Base-by-base conservation (phyloP, 2,888 invertebrate genomes). In the Drosophila kambysellisi region DNA sequence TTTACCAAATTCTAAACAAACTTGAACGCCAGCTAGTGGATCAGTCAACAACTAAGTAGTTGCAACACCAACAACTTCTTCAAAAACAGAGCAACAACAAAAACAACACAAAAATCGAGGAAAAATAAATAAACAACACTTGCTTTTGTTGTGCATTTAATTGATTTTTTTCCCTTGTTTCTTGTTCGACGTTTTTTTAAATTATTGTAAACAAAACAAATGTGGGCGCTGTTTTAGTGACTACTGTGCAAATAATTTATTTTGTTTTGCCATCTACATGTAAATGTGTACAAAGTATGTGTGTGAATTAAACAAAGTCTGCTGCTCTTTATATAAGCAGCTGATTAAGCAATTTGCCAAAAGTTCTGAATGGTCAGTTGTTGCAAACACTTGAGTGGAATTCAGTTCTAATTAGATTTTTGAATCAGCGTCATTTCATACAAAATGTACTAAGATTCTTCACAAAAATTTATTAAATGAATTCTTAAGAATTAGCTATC, bases 191-290 rank as follows among this genome's bases (percentile, higher is more conserved):
- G 81, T 65, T 71, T 75, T 25, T 85, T 88, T 74, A 88, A 85
- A 83, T 78, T 81, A 86, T 85, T 88, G 78, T 88, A 85, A 85
- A 88, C 88, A 85, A 69, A 88, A 71, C 64, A 78, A 74, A 62
- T 83, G 70, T 70, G 68, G 59, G 75, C 30, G 70, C 75, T 83
- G 80, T 64, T 88, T 88, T 84, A 85, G 79, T 75, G 81, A 88
- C 83, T 88, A 56, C 75, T 61, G 57, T 83, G 88, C 88, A 74
- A 84, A 84, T 78, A 80, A 82, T 81, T 70, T 70, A 76, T 70
- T 66, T 69, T 39, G 61, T 69, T 43, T 64, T 32, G 7, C 61
- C 39, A 46, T 46, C 3, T n/a, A 29, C 25, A 29, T 29, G 12
- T 15, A 43, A 8, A 29, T 11, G 59, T 20, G 20, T 37, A 33